Base-by-base conservation (phyloP, 2,113 vertebrate genomes). In the Coracopsis vasa region DNA sequence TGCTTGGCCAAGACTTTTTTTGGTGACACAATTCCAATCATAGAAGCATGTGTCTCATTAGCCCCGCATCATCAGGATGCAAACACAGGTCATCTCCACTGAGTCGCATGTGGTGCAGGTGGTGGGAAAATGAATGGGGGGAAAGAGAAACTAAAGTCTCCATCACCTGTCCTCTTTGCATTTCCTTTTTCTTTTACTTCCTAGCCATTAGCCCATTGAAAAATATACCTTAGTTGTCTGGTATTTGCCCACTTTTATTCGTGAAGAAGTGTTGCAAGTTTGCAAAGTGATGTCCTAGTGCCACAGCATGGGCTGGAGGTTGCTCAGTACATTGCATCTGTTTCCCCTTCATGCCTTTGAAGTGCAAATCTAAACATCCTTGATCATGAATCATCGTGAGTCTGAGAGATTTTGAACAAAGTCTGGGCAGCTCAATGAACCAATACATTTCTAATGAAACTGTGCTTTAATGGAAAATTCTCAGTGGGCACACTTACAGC, bases 301-400 rank as follows among this genome's bases (percentile, higher is more conserved):
- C 87, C 85, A 53, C 54, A 7, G 67, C 11, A 7, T 83, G 85
- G 74, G 87, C 69, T 73, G 33, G 20, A 67, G 11, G 41, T 80
- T 79, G 37, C 53, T 62, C 25, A 62, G 13, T 80, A 11, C 4
- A 1, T 42, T 45, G 60, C 50, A 48, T 62, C 54, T 85, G 48
- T 70, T 94, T n/a, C 67, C 82, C 41, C 70, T 83, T 88, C 29
- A 3, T 41, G 51, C 73, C 70, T 94, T 80, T 90, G 75, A 94
- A 90, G 72, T 92, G 44, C 39, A 80, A 54, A 82, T 31, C 13
- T 56, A 74, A 87, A 74, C 39, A 51, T 64, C 47, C 35, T 20
- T 44, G 71, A 33, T 50, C 82, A 31, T 77, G 82, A 80, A 69
- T 86, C 81, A 77, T 53, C 62, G 29, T 8, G 37, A 95, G 41